phyloP scores from a whole-genome alignment of 64 coral and sea anemone species.

The Porites australiensis region DNA sequence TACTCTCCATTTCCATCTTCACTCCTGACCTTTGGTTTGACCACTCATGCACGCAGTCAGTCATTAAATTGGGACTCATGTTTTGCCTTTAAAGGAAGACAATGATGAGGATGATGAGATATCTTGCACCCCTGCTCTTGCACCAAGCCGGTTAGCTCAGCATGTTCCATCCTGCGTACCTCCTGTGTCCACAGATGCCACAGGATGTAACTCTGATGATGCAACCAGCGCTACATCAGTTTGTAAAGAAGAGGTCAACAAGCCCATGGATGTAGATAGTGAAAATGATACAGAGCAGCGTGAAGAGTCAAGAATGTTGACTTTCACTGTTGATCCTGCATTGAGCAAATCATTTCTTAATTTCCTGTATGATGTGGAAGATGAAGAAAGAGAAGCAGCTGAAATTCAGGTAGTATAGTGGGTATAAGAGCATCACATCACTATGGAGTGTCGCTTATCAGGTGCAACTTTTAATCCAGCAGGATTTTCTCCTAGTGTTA shows the following conservation, averaged over 20 bases:
- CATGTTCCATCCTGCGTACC: background rate
- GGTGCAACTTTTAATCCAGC: too few species aligned
- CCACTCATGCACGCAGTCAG: background rate
- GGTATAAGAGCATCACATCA: too few species aligned
- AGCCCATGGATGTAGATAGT: background rate
- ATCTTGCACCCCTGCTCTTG: conserved; percentile 83
- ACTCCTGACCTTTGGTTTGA: too few species aligned
- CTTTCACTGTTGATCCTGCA: background rate
- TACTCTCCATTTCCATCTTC: too few species aligned
- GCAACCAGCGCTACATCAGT: background rate
- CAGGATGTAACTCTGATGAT: background rate
- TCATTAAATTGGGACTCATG: background rate
- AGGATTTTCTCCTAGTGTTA: too few species aligned
- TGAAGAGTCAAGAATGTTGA: background rate
- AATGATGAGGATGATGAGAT: conserved; percentile 72
- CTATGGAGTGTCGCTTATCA: too few species aligned
- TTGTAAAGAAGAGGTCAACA: background rate
- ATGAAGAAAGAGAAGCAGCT: conserved; percentile 19
- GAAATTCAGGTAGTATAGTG: background rate
- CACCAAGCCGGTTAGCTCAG: conserved; percentile 74
- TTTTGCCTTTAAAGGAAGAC: conserved; percentile 30
- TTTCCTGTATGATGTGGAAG: conserved; percentile 69
- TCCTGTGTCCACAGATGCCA: background rate
- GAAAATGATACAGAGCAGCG: background rate
- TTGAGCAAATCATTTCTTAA: conserved; percentile 83